These are phyloP conservation scores for Ricordea florida DNA, from an alignment of 92 coral and sea anemone genomes.

Conservation along the genomic window DNA sequence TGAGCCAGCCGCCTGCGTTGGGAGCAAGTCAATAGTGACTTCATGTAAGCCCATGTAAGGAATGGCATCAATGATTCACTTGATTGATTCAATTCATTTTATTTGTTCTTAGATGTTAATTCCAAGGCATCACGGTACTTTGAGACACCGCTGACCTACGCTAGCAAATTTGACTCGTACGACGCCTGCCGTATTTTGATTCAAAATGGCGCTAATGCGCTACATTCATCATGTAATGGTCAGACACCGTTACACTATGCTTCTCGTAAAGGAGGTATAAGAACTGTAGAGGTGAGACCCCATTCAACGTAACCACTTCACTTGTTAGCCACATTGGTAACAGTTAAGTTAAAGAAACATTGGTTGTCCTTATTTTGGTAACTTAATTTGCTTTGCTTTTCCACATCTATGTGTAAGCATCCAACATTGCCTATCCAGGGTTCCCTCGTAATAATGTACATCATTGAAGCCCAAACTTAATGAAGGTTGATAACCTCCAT, in stretches of 20 bases:
- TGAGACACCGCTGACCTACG: constrained; percentile 54
- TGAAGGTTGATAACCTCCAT: no score
- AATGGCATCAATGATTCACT: background rate
- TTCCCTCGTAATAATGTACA: no score
- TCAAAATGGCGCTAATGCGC: constrained; percentile 61
- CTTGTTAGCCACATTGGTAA: background rate
- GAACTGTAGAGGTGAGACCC: constrained; percentile 60
- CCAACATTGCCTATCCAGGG: no score
- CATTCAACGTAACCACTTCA: background rate
- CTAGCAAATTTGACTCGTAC: constrained; percentile 66
- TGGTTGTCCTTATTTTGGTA: no score
- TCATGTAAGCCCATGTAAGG: background rate
- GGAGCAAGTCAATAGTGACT: no score
- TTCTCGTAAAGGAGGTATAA: constrained; percentile 56
- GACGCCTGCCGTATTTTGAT: constrained; percentile 71
- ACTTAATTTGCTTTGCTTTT: no score
- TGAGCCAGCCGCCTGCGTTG: background rate
- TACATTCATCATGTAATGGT: constrained; percentile 55
- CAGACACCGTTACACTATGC: constrained; percentile 80
- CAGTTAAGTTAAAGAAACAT: background rate
- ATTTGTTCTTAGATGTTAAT: constrained; percentile 32
- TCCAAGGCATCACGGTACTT: constrained; percentile 28
- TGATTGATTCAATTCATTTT: background rate
- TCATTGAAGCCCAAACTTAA: no score
- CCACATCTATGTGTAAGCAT: no score